Evolutionary conservation across 2,113 vertebrate genomes (phyloP).

Genomic region (Colossoma macropomum): DNA sequence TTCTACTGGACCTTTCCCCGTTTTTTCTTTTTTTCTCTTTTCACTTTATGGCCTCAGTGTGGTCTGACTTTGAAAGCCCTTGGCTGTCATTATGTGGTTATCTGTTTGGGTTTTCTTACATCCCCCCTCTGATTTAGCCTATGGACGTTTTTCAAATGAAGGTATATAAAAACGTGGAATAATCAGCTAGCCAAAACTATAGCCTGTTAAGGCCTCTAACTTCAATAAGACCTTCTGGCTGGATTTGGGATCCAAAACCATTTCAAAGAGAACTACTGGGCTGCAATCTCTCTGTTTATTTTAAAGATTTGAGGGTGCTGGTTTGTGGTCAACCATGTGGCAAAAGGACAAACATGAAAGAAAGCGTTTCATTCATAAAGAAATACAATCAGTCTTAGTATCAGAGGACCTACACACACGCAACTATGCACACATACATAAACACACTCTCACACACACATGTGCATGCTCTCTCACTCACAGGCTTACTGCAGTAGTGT

Average conservation of each 20-base stretch:
- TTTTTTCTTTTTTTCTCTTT: constrained; percentile 29
- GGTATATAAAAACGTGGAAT: constrained; percentile 64
- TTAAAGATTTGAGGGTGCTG: constrained; percentile 71
- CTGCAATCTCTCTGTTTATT: constrained; percentile 73
- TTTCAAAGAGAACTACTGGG: constrained; percentile 63
- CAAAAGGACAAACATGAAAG: constrained; percentile 72
- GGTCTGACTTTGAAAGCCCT: constrained; percentile 64
- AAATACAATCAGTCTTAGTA: constrained; percentile 55
- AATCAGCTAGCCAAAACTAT: constrained; percentile 66
- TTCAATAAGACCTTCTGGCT: constrained; percentile 50
- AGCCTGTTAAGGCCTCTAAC: constrained; percentile 54
- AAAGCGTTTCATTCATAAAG: constrained; percentile 66
- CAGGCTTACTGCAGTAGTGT: constrained; percentile 1
- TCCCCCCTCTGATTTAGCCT: constrained; percentile 71
- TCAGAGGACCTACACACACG: constrained; percentile 43
- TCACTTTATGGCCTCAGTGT: constrained; percentile 67
- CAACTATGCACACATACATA: neutral
- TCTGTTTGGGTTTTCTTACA: constrained; percentile 69
- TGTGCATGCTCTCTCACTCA: neutral
- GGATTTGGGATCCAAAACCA: constrained; percentile 62
- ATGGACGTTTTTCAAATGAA: constrained; percentile 59
- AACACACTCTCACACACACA: neutral
- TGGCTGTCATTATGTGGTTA: constrained; percentile 77
- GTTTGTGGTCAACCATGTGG: constrained; percentile 74
- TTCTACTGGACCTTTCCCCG: neutral